Evolutionary conservation across 2,888 invertebrate genomes (phyloP).

Genomic region (Aphidoletes aphidimyza): DNA sequence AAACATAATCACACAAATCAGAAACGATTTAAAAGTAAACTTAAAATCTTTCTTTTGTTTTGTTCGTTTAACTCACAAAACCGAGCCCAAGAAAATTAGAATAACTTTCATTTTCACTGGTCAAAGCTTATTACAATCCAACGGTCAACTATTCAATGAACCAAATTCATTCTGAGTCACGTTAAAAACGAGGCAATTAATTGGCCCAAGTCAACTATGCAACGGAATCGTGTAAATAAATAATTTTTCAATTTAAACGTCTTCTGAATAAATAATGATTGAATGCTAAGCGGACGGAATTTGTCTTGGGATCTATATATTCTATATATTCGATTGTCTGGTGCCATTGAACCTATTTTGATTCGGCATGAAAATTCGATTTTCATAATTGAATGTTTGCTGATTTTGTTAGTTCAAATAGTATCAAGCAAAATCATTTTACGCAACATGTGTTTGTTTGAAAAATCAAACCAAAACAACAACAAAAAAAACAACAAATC

Average conservation of each 20-base stretch:
- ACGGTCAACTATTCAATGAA: conserved; percentile 1
- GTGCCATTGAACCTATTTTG: background rate
- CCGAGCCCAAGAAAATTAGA: background rate
- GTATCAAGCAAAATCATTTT: no score
- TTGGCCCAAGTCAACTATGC: background rate
- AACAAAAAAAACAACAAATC: no score
- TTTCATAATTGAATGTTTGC: background rate
- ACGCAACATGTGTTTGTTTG: conserved; percentile 24
- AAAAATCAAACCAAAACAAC: no score
- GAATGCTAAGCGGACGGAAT: background rate
- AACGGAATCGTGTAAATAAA: background rate
- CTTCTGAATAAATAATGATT: background rate
- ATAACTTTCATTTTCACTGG: conserved; percentile 14
- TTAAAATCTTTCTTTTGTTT: background rate
- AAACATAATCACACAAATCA: background rate
- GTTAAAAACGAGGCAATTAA: background rate
- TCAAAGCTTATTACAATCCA: background rate
- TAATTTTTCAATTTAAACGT: conserved; percentile 36
- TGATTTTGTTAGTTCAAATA: no score
- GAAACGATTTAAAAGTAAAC: background rate
- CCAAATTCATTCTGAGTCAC: background rate
- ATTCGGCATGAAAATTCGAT: background rate
- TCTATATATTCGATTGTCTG: background rate
- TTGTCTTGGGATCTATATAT: background rate
- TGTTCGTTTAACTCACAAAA: background rate